A percentile compares a stretch with the other conserved stretches of the same genome.
These are phyloP conservation scores for Pangasius macronema DNA, from an alignment of 2,797 vertebrate species.

Conservation along the genomic window DNA sequence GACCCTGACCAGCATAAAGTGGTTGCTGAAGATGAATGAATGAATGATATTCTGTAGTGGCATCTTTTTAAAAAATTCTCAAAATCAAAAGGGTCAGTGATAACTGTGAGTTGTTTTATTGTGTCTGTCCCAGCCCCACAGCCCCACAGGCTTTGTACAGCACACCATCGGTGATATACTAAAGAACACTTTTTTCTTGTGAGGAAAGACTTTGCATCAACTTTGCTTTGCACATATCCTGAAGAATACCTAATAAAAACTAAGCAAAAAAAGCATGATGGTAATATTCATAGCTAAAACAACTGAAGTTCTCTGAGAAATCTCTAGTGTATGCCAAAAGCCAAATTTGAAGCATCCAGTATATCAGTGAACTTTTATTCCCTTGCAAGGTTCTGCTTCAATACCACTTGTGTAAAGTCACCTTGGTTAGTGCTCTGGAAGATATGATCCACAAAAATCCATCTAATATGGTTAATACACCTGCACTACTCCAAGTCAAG, in stretches of 20 bases:
- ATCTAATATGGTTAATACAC: slow-evolving; percentile 50
- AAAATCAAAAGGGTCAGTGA: neutral
- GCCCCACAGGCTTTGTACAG: neutral
- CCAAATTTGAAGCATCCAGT: slow-evolving; percentile 54
- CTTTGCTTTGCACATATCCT: neutral
- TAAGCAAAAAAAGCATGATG: slow-evolving; percentile 1
- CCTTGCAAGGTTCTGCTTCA: slow-evolving; percentile 49
- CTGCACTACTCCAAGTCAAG: slow-evolving; percentile 8
- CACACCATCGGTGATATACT: neutral
- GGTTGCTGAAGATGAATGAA: neutral
- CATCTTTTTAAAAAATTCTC: neutral
- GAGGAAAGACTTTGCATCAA: neutral
- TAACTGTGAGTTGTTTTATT: neutral
- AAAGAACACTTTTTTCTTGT: neutral
- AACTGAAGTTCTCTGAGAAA: slow-evolving; percentile 18
- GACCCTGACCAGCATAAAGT: neutral
- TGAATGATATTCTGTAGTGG: neutral
- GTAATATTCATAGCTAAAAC: slow-evolving; percentile 40
- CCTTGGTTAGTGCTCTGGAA: slow-evolving; percentile 25
- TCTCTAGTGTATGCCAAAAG: slow-evolving; percentile 60
- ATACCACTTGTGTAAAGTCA: slow-evolving; percentile 45
- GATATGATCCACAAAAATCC: slow-evolving; percentile 28
- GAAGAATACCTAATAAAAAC: neutral
- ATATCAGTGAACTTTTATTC: slow-evolving; percentile 61
- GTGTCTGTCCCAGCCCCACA: neutral